These are phyloP conservation scores for Dinocampus coccinellae DNA, from an alignment of 2,888 invertebrate species.

Conservation along the genomic window DNA sequence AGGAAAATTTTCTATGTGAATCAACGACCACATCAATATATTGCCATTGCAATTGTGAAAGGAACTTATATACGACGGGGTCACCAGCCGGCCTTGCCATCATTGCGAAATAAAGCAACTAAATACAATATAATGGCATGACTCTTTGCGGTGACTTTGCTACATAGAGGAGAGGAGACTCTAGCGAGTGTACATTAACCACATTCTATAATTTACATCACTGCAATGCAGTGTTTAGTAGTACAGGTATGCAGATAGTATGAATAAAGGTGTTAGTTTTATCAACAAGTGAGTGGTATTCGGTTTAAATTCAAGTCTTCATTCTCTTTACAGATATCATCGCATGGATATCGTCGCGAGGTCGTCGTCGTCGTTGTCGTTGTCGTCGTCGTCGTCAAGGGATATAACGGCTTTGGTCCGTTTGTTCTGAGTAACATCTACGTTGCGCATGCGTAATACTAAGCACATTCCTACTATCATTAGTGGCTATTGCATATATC, in stretches of 20 bases:
- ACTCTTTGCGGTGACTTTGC: neutral
- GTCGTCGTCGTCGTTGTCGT: slow-evolving; percentile 61
- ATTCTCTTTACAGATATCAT: slow-evolving; percentile 47
- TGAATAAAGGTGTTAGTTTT: neutral
- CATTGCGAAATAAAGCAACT: slow-evolving; percentile 40
- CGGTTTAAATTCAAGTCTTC: neutral
- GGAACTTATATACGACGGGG: slow-evolving; percentile 35
- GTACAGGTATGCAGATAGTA: too few species aligned
- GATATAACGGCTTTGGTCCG: slow-evolving; percentile 63
- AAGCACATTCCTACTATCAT: slow-evolving; percentile 73
- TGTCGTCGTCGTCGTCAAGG: too few species aligned
- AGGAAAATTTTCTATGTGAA: slow-evolving; percentile 4
- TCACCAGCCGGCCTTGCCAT: slow-evolving; percentile 54
- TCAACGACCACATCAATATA: slow-evolving; percentile 2
- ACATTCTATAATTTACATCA: too few species aligned
- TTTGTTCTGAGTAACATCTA: slow-evolving; percentile 73
- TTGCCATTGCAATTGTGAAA: neutral
- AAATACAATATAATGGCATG: neutral
- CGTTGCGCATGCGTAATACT: slow-evolving; percentile 75
- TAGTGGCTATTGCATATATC: slow-evolving; percentile 49
- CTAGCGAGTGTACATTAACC: too few species aligned
- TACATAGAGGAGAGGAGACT: too few species aligned
- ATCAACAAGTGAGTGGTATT: slow-evolving; percentile 1
- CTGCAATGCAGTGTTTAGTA: too few species aligned
- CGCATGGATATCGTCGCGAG: slow-evolving; percentile 44